Conservation (phyloP, 2,113 vertebrate genomes). For the Sterrhoptilus dennistouni region DNA sequence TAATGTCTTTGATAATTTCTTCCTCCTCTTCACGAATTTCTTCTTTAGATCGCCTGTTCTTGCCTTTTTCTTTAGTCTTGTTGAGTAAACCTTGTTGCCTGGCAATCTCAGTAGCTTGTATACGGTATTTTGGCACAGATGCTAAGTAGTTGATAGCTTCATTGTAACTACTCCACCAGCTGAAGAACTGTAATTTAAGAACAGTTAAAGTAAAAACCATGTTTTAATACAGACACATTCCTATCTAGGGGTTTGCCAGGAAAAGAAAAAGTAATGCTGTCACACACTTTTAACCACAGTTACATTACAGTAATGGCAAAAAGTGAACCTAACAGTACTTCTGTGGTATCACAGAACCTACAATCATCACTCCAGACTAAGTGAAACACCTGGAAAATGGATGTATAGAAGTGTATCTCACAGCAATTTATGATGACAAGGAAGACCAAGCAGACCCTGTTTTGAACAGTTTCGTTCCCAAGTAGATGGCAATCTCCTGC, state of each 20-base stretch:
- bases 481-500: neutral
- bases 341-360: neutral
- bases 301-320: neutral
- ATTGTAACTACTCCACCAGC: slow-evolving; percentile 97
- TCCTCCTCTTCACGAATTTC: slow-evolving; percentile 95
- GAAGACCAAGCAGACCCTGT: neutral
- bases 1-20: slow-evolving; percentile 94
- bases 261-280: neutral
- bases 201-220: neutral
- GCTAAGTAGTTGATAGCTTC: slow-evolving; percentile 94
- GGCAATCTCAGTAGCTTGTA: slow-evolving; percentile 93
- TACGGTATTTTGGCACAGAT: slow-evolving; percentile 93
- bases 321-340: neutral
- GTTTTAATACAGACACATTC: neutral
- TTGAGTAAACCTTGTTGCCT: slow-evolving; percentile 93
- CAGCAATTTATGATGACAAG: neutral
- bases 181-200: slow-evolving; percentile 88
- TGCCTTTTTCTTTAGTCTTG: slow-evolving; percentile 91
- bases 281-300: neutral
- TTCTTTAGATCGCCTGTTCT: slow-evolving; percentile 90
- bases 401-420: neutral
- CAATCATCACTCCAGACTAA: neutral
- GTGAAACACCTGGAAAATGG: neutral
- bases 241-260: neutral
- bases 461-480: neutral